Conservation (phyloP, 2,113 vertebrate genomes). For the Vanacampus margaritifer region DNA sequence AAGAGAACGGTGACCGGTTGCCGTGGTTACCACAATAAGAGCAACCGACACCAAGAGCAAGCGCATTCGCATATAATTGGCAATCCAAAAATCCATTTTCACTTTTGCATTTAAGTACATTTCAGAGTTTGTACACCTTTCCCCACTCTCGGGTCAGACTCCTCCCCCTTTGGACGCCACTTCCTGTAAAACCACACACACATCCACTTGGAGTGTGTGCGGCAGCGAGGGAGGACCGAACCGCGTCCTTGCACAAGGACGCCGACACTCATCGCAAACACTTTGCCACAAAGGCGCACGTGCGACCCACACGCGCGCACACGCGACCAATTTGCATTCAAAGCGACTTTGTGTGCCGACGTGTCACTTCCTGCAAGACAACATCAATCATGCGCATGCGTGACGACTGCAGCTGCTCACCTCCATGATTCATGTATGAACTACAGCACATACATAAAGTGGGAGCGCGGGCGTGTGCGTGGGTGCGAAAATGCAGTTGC, state of each 20-base stretch:
- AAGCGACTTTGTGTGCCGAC: neutral
- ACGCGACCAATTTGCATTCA: neutral
- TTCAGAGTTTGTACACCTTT: neutral
- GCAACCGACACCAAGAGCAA: neutral
- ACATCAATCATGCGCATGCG: neutral
- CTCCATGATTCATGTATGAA: neutral
- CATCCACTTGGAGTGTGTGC: neutral
- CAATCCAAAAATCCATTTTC: neutral
- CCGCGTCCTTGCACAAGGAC: constrained; percentile 59
- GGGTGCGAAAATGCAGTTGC: neutral
- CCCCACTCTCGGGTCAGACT: neutral
- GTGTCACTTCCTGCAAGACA: neutral
- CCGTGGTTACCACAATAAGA: neutral
- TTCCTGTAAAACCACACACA: neutral
- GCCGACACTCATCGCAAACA: constrained; percentile 48
- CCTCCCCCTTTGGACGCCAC: neutral
- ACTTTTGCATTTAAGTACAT: neutral
- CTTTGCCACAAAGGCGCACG: constrained; percentile 21
- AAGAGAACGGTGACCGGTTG: neutral
- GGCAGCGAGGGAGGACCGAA: neutral
- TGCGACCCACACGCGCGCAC: constrained; percentile 6
- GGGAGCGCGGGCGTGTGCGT: neutral
- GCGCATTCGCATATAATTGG: neutral
- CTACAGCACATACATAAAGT: neutral
- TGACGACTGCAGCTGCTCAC: neutral